A percentile compares a stretch with the other conserved stretches of the same genome.
Conservation (phyloP, 2,113 vertebrate genomes). For the Dolichallabes microphthalmus region DNA sequence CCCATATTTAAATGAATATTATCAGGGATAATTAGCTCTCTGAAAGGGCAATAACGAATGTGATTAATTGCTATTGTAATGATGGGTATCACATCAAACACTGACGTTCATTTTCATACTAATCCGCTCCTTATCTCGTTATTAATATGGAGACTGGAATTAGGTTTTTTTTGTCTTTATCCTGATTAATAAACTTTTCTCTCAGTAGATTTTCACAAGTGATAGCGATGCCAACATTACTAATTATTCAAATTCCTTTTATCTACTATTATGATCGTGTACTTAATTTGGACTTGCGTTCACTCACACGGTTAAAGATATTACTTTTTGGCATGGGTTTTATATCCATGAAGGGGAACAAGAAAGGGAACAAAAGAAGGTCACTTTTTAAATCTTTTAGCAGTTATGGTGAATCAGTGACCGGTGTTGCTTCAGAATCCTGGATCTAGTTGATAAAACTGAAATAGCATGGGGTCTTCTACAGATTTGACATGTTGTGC, state of each 20-base stretch:
- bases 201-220: neutral
- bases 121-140: constrained; percentile 42
- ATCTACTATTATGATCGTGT: neutral
- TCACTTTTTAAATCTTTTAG: neutral
- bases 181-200: constrained; percentile 14
- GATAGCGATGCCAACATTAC: neutral
- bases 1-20: constrained; percentile 40
- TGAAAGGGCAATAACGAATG: constrained; percentile 29
- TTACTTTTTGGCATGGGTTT: neutral
- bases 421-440: neutral
- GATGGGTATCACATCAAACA: constrained; percentile 44
- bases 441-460: neutral
- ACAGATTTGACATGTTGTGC: neutral
- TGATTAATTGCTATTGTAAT: constrained; percentile 55
- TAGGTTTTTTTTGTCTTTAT: neutral
- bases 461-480: neutral
- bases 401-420: neutral
- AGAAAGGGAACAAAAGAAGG: neutral
- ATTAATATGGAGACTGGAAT: constrained; percentile 32
- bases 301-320: neutral
- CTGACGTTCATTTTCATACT: constrained; percentile 42
- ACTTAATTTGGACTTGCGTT: neutral
- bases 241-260: neutral
- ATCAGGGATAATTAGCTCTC: constrained; percentile 42
- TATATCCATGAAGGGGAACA: too few relatives aligned